Conservation (phyloP, 2,113 vertebrate species). For the Xiphias gladius region DNA sequence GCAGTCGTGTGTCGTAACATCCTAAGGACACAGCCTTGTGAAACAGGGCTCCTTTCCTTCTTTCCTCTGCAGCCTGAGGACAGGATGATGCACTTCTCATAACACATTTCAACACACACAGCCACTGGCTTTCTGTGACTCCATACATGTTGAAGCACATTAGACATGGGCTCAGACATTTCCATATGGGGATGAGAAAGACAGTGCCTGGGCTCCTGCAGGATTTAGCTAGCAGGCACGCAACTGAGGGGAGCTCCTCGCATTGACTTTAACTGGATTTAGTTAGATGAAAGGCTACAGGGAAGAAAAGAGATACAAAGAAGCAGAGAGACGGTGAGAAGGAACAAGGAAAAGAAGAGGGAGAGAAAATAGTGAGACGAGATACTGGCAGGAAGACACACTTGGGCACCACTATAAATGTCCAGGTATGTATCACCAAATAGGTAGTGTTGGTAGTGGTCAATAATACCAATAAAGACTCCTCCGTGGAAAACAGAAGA, state of each 20-base stretch:
- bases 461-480: slow-evolving; percentile 21
- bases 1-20: neutral
- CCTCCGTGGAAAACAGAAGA: slow-evolving; percentile 6
- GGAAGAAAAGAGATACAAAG: slow-evolving; percentile 50
- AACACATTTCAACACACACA: slow-evolving; percentile 16
- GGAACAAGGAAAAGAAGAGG: slow-evolving; percentile 2
- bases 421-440: slow-evolving; percentile 5
- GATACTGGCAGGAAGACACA: slow-evolving; percentile 21
- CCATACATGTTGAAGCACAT: slow-evolving; percentile 55
- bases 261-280: slow-evolving; percentile 76
- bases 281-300: slow-evolving; percentile 70
- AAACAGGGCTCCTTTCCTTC: slow-evolving; percentile 1
- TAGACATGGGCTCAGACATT: slow-evolving; percentile 61
- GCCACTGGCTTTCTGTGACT: slow-evolving; percentile 38
- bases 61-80: slow-evolving; percentile 6
- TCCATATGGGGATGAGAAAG: slow-evolving; percentile 54
- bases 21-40: slow-evolving; percentile 29
- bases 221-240: slow-evolving; percentile 67
- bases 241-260: slow-evolving; percentile 61
- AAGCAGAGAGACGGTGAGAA: slow-evolving; percentile 7
- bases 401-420: neutral
- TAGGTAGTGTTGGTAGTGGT: neutral
- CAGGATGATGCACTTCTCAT: slow-evolving; percentile 6
- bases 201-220: slow-evolving; percentile 48
- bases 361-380: slow-evolving; percentile 23